phyloP scores from a whole-genome alignment of 2,888 invertebrate genomes.

The Pseudeuparius sepicola region DNA sequence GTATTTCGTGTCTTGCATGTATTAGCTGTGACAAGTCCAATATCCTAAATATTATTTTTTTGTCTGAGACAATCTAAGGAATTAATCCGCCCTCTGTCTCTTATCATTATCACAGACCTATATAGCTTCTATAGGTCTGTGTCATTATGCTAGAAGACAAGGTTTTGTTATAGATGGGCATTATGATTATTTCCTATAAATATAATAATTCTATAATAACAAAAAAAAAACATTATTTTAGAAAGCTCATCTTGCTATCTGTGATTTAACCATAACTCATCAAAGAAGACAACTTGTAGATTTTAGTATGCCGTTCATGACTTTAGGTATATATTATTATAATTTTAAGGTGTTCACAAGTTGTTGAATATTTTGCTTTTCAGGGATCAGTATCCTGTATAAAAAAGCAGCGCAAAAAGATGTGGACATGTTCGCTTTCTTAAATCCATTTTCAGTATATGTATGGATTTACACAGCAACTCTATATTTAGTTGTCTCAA shows the following conservation, averaged over 20 bases:
- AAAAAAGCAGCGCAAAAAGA: constrained; percentile 67
- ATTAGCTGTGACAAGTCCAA: no score
- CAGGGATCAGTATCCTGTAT: constrained; percentile 76
- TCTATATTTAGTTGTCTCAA: constrained; percentile 72
- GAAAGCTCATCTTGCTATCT: constrained; percentile 92
- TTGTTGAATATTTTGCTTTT: constrained; percentile 12
- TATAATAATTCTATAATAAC: no score
- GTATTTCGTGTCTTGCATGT: no score
- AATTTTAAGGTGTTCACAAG: neutral
- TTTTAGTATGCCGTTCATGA: constrained; percentile 97
- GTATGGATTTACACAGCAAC: constrained; percentile 87
- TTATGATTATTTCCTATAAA: no score
- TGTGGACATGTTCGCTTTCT: constrained; percentile 74
- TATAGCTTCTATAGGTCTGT: no score
- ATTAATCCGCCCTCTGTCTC: no score
- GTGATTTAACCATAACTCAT: constrained; percentile 92
- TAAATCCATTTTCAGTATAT: constrained; percentile 74
- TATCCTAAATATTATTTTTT: no score
- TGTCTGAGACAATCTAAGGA: no score
- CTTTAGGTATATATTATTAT: constrained; percentile 47
- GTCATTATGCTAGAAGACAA: no score
- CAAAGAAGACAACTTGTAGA: constrained; percentile 79
- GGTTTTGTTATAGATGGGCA: no score
- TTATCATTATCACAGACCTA: no score
- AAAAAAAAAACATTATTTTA: no score